These are phyloP conservation scores for Eupleurogrammus muticus DNA, from an alignment of 2,797 vertebrate species.

Conservation along the genomic window DNA sequence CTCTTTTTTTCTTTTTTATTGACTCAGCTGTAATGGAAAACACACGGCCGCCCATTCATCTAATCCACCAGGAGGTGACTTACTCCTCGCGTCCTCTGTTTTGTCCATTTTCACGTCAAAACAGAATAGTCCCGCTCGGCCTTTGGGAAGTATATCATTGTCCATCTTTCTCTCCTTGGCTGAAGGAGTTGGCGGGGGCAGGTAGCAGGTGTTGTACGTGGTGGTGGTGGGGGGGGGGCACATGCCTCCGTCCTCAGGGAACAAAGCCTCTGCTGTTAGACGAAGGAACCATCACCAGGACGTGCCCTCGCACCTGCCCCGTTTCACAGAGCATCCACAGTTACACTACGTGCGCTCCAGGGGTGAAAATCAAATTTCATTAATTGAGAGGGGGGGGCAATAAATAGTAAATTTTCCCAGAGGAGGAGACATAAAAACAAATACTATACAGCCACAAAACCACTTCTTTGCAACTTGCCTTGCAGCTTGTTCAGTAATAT, in stretches of 20 bases:
- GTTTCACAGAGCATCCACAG: constrained; percentile 44
- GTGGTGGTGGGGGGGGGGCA: constrained; percentile 66
- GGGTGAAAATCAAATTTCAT: too few relatives aligned
- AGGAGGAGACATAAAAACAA: too few relatives aligned
- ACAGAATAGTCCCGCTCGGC: constrained; percentile 51
- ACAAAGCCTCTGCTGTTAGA: constrained; percentile 71
- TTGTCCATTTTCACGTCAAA: constrained; percentile 64
- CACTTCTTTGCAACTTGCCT: too few relatives aligned
- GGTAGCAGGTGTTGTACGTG: constrained; percentile 75
- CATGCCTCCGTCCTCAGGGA: constrained; percentile 75
- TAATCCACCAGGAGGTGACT: constrained; percentile 47
- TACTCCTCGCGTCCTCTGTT: constrained; percentile 59
- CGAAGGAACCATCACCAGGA: constrained; percentile 51
- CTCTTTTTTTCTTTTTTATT: constrained; percentile 52
- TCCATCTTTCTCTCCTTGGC: constrained; percentile 53
- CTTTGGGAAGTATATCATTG: constrained; percentile 53
- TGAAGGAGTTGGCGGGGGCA: constrained; percentile 56
- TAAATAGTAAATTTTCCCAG: too few relatives aligned
- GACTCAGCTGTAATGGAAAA: constrained; percentile 54
- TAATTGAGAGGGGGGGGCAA: too few relatives aligned
- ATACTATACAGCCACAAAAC: too few relatives aligned
- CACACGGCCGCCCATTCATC: constrained; percentile 53
- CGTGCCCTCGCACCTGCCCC: constrained; percentile 72
- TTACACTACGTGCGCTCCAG: constrained; percentile 15
- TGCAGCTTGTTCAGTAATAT: too few relatives aligned